Conservation (phyloP, 2,888 invertebrate species). For the Sisyra terminalis region DNA sequence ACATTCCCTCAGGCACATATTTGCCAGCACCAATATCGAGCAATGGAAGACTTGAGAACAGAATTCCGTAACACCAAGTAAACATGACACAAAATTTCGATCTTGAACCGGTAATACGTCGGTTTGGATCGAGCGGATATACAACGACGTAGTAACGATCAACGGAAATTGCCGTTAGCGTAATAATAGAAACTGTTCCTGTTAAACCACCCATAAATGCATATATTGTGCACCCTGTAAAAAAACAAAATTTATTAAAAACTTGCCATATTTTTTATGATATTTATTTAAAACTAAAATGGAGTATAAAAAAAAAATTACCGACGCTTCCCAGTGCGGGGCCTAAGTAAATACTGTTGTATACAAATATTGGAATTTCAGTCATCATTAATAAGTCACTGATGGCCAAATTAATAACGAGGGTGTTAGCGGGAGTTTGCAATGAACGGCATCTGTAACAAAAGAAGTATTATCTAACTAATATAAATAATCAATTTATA, state of each 20-base stretch:
- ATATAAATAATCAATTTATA: no score
- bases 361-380: slow-evolving; percentile 57
- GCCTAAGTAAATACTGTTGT: slow-evolving; percentile 54
- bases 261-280: neutral
- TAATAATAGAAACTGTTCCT: slow-evolving; percentile 66
- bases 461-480: no score
- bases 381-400: slow-evolving; percentile 57
- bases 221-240: slow-evolving; percentile 58
- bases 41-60: slow-evolving; percentile 54
- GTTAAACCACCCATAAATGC: slow-evolving; percentile 68
- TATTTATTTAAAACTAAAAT: neutral
- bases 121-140: slow-evolving; percentile 52
- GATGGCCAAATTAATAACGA: slow-evolving; percentile 58
- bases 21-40: slow-evolving; percentile 50
- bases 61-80: slow-evolving; percentile 57
- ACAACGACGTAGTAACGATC: slow-evolving; percentile 73
- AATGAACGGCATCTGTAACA: slow-evolving; percentile 47
- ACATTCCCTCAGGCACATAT: slow-evolving; percentile 63
- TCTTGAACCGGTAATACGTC: slow-evolving; percentile 41
- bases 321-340: slow-evolving; percentile 56
- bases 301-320: slow-evolving; percentile 21
- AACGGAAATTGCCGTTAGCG: slow-evolving; percentile 60
- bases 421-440: slow-evolving; percentile 55
- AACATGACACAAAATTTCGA: slow-evolving; percentile 41
- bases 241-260: slow-evolving; percentile 7